phyloP scores from a whole-genome alignment of 2,888 invertebrate species.

The Dascillus cervinus region DNA sequence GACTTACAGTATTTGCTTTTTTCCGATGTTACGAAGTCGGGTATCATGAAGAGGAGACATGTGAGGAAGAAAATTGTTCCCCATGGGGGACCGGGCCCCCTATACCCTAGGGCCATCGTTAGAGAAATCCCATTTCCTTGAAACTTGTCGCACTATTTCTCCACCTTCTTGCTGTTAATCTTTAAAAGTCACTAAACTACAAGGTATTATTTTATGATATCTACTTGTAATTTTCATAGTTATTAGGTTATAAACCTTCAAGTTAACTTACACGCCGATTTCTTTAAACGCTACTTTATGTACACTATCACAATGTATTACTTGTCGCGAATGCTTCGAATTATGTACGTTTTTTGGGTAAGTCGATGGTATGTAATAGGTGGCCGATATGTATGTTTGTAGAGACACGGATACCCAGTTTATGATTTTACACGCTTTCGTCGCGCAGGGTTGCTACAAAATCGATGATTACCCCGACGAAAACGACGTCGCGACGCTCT shows the following conservation, averaged over 20 bases:
- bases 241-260: too few species aligned
- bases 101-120: constrained; percentile 8
- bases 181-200: too few species aligned
- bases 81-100: constrained; percentile 35
- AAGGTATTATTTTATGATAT: too few species aligned
- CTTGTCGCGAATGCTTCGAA: too few species aligned
- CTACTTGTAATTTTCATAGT: too few species aligned
- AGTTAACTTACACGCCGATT: too few species aligned
- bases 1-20: constrained; percentile 40
- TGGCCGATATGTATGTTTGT: constrained; percentile 31
- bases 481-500: constrained; percentile 7
- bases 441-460: constrained; percentile 33
- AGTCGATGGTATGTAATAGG: not conserved
- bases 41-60: constrained; percentile 25
- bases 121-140: not conserved
- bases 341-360: too few species aligned
- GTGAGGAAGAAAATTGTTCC: constrained; percentile 24
- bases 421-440: constrained; percentile 34
- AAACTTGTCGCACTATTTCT: not conserved
- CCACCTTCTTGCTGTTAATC: not conserved
- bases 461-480: constrained; percentile 33
- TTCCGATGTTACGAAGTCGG: constrained; percentile 28
- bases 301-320: too few species aligned
- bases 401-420: constrained; percentile 30
- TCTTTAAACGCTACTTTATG: too few species aligned